Conservation (phyloP, 2,888 invertebrate genomes). For the Bombylius major region DNA sequence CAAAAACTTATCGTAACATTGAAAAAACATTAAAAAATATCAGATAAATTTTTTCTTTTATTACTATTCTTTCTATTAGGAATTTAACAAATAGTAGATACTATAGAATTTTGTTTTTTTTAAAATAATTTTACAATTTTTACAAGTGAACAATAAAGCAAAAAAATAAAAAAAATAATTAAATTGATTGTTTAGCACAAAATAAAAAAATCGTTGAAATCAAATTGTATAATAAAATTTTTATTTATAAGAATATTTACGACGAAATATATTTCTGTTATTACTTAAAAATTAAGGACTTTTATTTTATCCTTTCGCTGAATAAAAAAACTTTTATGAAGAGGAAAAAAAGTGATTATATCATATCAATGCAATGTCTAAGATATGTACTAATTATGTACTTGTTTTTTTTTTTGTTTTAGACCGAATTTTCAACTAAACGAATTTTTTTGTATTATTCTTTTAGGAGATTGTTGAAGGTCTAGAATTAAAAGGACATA, state of each 20-base stretch:
- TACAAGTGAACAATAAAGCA: neutral
- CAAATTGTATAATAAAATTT: neutral
- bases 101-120: neutral
- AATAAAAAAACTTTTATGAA: too few relatives aligned
- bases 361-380: too few relatives aligned
- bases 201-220: neutral
- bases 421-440: too few relatives aligned
- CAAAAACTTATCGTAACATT: constrained; percentile 66
- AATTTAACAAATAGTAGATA: neutral
- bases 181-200: constrained; percentile 5
- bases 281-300: too few relatives aligned
- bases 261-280: neutral
- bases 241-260: neutral
- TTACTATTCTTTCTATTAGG: too few relatives aligned
- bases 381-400: too few relatives aligned
- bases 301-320: too few relatives aligned
- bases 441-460: constrained; percentile 1
- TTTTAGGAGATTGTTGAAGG: constrained; percentile 49
- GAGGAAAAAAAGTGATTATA: too few relatives aligned
- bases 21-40: constrained; percentile 56
- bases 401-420: too few relatives aligned
- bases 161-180: neutral
- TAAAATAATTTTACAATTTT: neutral
- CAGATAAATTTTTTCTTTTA: too few relatives aligned
- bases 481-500: constrained; percentile 55